Evolutionary conservation across 92 coral and sea anemone species (phyloP).

Genomic region (Porites lobata): DNA sequence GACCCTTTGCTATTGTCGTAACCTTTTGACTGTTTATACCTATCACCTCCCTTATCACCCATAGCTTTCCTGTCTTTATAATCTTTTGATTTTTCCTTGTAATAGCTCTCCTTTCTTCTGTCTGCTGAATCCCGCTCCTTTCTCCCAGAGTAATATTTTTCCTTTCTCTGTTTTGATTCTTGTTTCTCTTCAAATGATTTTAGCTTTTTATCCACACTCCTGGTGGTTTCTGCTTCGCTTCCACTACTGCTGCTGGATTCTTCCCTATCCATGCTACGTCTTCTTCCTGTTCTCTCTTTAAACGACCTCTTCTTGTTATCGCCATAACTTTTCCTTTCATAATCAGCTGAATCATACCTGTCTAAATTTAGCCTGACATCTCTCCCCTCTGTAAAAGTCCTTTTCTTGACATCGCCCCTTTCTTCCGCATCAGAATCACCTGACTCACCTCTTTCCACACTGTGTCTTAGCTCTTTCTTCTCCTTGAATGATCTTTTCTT

Average conservation of each 20-base stretch:
- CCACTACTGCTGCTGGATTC: conserved; percentile 9
- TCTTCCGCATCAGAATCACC: background rate
- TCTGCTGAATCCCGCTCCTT: background rate
- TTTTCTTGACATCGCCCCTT: background rate
- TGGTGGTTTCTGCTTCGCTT: conserved; percentile 7
- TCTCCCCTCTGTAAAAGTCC: background rate
- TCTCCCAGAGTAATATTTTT: conserved; percentile 16
- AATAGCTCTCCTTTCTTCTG: conserved; percentile 1
- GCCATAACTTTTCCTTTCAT: background rate
- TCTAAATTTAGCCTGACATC: background rate
- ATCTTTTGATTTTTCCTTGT: conserved; percentile 15
- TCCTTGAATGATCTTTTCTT: conserved; percentile 26
- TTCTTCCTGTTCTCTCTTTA: conserved; percentile 18
- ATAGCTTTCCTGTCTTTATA: conserved; percentile 9
- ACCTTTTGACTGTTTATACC: conserved; percentile 19
- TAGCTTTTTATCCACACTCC: background rate
- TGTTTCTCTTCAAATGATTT: conserved; percentile 7
- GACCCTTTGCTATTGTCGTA: conserved; percentile 12
- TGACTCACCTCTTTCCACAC: too few species aligned
- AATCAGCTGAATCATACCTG: background rate
- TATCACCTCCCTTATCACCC: conserved; percentile 16
- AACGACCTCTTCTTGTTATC: background rate
- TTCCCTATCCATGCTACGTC: background rate
- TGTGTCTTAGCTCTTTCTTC: background rate
- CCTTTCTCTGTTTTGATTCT: conserved; percentile 5